Conservation (phyloP, 2,888 invertebrate genomes). For the Drosophila picticornis region DNA sequence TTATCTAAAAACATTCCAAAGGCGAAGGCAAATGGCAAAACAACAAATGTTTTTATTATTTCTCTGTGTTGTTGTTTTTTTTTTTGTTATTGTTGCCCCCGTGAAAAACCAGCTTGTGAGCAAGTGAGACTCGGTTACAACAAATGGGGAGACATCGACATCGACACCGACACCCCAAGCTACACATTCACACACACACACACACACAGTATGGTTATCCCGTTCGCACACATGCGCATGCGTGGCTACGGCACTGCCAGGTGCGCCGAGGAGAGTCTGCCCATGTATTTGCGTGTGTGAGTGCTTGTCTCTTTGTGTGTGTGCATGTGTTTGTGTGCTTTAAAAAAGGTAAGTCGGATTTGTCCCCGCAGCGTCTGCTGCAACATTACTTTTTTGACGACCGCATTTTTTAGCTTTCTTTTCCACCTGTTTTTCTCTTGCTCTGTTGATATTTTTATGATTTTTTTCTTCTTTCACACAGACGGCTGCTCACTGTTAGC, state of each 20-base stretch:
- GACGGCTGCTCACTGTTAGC: slow-evolving; percentile 30
- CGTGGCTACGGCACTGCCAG: slow-evolving; percentile 54
- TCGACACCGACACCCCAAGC: slow-evolving; percentile 72
- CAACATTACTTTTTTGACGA: slow-evolving; percentile 79
- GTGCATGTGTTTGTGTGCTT: slow-evolving; percentile 49
- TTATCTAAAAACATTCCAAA: slow-evolving; percentile 65
- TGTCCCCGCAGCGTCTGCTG: slow-evolving; percentile 75
- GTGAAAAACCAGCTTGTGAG: slow-evolving; percentile 66
- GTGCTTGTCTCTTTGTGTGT: slow-evolving; percentile 21
- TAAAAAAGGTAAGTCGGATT: slow-evolving; percentile 73
- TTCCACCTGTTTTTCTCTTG: slow-evolving; percentile 77
- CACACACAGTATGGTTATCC: slow-evolving; percentile 53
- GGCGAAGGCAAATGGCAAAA: slow-evolving; percentile 68
- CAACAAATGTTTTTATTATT: slow-evolving; percentile 61
- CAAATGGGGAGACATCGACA: slow-evolving; percentile 68
- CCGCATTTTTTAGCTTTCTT: slow-evolving; percentile 81
- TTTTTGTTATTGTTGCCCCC: slow-evolving; percentile 41
- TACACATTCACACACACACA: slow-evolving; percentile 13
- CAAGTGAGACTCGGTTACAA: slow-evolving; percentile 66
- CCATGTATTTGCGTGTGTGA: slow-evolving; percentile 26
- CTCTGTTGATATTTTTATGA: slow-evolving; percentile 78
- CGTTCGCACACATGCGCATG: slow-evolving; percentile 68
- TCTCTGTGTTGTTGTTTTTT: slow-evolving; percentile 26
- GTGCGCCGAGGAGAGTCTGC: slow-evolving; percentile 47
- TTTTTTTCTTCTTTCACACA: slow-evolving; percentile 55